A percentile compares a stretch with the other conserved stretches of the same genome.
These are phyloP conservation scores for Clusia tigrina DNA, from an alignment of 2,888 invertebrate species.

Conservation along the genomic window DNA sequence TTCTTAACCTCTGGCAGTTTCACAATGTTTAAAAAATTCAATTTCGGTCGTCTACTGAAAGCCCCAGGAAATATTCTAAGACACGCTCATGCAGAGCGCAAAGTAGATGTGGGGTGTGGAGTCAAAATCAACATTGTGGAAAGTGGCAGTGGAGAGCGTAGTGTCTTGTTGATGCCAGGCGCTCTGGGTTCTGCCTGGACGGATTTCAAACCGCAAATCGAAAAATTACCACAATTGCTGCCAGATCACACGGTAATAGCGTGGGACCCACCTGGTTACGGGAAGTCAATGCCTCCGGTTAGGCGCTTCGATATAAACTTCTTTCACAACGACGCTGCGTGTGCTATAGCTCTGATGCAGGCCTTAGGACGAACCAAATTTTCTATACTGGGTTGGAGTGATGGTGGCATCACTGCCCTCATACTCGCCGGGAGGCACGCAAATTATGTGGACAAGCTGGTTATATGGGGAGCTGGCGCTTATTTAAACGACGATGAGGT, in stretches of 20 bases:
- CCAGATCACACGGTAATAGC: slow-evolving; percentile 64
- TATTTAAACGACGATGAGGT: slow-evolving; percentile 77
- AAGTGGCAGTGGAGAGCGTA: slow-evolving; percentile 64
- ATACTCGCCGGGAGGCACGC: slow-evolving; percentile 79
- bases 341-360: slow-evolving; percentile 77
- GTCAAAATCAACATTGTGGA: slow-evolving; percentile 71
- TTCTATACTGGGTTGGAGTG: slow-evolving; percentile 88
- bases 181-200: slow-evolving; percentile 83
- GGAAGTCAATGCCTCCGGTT: slow-evolving; percentile 80
- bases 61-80: too few species aligned
- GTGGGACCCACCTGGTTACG: slow-evolving; percentile 91
- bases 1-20: too few species aligned
- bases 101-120: slow-evolving; percentile 70
- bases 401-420: slow-evolving; percentile 82
- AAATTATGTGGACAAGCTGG: slow-evolving; percentile 73
- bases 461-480: slow-evolving; percentile 81
- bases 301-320: slow-evolving; percentile 76
- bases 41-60: too few species aligned
- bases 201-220: slow-evolving; percentile 82
- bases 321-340: slow-evolving; percentile 77
- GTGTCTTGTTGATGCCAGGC: slow-evolving; percentile 79
- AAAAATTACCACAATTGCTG: slow-evolving; percentile 66
- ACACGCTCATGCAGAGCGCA: slow-evolving; percentile 68
- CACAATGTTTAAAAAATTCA: too few species aligned
- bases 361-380: slow-evolving; percentile 72